A percentile compares a stretch with the other conserved stretches of the same genome.
Conservation (phyloP, 2,888 invertebrate genomes). For the Norana najaformis region DNA sequence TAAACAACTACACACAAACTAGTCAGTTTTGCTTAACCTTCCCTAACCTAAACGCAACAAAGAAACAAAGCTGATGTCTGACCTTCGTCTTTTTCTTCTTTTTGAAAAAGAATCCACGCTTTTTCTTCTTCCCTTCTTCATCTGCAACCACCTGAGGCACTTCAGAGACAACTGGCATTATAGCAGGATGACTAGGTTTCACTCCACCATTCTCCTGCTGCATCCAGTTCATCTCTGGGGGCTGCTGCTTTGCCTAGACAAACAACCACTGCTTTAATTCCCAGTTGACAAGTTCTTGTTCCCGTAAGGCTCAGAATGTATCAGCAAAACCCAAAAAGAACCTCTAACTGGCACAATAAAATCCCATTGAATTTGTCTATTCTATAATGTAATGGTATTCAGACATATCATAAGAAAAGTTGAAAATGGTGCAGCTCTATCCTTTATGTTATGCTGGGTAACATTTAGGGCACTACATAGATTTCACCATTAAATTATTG, state of each 20-base stretch:
- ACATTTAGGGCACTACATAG: too few relatives aligned
- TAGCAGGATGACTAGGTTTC: neutral
- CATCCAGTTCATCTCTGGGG: constrained; percentile 15
- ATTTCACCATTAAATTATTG: too few relatives aligned
- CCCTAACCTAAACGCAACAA: neutral
- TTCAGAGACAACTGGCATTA: neutral
- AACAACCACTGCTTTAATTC: neutral
- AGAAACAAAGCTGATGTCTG: neutral
- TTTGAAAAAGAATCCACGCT: constrained; percentile 32
- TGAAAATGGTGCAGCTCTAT: too few relatives aligned
- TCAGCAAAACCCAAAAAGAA: neutral
- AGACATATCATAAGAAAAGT: too few relatives aligned
- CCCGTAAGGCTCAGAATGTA: neutral
- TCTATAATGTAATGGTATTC: too few relatives aligned
- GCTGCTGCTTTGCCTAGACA: neutral
- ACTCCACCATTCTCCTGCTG: constrained; percentile 3
- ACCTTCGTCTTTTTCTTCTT: constrained; percentile 23
- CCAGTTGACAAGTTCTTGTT: neutral
- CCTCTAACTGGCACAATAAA: neutral
- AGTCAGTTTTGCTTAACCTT: too few relatives aligned
- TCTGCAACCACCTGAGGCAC: constrained; percentile 3
- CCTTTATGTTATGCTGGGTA: too few relatives aligned
- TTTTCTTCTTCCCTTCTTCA: constrained; percentile 38
- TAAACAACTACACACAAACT: too few relatives aligned
- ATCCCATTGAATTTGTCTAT: too few relatives aligned